Evolutionary conservation across 2,113 vertebrate species (phyloP).

Genomic region (Taxidea taxus): DNA sequence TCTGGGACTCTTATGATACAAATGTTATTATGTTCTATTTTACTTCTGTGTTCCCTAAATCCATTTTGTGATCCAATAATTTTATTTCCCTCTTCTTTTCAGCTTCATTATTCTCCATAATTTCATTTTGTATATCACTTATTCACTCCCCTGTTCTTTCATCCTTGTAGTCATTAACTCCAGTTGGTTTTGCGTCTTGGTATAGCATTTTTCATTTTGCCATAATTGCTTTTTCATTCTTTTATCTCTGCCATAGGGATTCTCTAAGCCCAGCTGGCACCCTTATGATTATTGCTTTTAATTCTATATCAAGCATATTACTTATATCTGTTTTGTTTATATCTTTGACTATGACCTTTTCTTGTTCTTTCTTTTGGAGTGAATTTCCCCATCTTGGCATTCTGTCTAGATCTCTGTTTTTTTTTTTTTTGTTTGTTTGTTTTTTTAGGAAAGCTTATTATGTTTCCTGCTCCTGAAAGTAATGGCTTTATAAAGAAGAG

Average conservation of each 20-base stretch:
- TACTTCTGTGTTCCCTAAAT: neutral
- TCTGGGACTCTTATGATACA: neutral
- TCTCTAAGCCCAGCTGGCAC: neutral
- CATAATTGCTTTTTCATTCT: neutral
- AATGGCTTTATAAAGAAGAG: neutral
- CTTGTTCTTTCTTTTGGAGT: neutral
- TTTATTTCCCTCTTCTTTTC: neutral
- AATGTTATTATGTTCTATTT: neutral
- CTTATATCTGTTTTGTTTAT: neutral
- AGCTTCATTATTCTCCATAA: neutral
- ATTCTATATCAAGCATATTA: neutral
- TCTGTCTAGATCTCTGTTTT: neutral
- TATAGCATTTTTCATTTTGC: neutral
- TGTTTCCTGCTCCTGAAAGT: neutral
- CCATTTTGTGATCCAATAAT: neutral
- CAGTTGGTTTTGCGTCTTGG: neutral
- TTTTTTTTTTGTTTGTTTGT: no score
- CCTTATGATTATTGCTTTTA: neutral
- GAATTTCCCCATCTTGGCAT: neutral
- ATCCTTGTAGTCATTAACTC: neutral
- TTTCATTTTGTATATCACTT: neutral
- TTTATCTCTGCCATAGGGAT: neutral
- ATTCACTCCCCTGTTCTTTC: neutral
- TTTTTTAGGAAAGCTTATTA: neutral
- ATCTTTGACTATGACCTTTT: neutral